Evolutionary conservation across 2,888 invertebrate genomes (phyloP), one percentile per base, ranked within the genome.

Genomic region (Tanypteryx hageni): DNA sequence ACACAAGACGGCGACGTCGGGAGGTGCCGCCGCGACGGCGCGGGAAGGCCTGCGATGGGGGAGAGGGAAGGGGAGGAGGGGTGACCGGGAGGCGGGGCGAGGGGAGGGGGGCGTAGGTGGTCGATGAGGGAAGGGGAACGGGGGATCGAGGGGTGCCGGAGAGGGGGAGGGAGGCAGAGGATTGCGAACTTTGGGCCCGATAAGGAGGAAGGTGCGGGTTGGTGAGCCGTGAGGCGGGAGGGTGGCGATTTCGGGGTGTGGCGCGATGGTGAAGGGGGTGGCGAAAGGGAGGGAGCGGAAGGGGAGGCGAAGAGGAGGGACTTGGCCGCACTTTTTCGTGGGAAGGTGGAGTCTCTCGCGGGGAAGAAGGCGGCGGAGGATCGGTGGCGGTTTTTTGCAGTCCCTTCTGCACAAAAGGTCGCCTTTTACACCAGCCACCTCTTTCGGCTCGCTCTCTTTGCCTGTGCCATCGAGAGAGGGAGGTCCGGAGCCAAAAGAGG

Each of bases 1-100:
- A 89, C 89, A 89, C 89, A 89, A 89, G 89, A 89, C 89, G 56
- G 89, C 64, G 89, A 89, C 89, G 89, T 89, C 89, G 89, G 89
- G 64, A 44, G 89, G 89, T 64, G 89, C 89, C 89, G 89, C 89
- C 89, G 89, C 89, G 89, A 89, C 89, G 89, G 89, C 89, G 89
- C 89, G 89, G 83, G 57, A 44, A 44, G 5, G 1, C 44, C 44
- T 44, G 44, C 44, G 1, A 5, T 3, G 44, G 44, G 83, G 83
- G 13, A 18, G n/a, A 44, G 31, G 82, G 61, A 27, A 8, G 27
- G 27, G 31, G 86, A 9, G 18, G 31, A 59, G 86, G 16, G 27
- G 86, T 59, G 57, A n/a, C 56, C 18, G 83, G 57, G 57, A n/a
- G 44, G 68, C 31, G 89, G n/a, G 89, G 44, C 64, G 64, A 18